Evolutionary conservation across 2,888 invertebrate genomes (phyloP).

Genomic region (Coelogynopora nodosa): DNA sequence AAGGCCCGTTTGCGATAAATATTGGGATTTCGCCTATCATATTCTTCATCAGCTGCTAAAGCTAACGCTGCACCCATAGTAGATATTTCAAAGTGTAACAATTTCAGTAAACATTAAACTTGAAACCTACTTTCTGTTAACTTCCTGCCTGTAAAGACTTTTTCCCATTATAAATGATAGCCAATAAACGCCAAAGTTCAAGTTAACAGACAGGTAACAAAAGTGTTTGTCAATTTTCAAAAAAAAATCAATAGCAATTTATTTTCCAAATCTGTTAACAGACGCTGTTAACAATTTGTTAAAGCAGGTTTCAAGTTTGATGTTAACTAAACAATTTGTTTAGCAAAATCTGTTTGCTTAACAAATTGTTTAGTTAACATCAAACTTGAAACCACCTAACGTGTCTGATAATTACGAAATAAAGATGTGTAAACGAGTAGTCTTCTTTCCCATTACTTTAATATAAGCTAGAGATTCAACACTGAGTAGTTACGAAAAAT

Average conservation of each 20-base stretch:
- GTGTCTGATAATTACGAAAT: no score
- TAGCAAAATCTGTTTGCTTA: neutral
- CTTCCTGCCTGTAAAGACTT: conserved; percentile 24
- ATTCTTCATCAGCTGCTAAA: neutral
- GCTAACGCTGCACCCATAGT: conserved; percentile 18
- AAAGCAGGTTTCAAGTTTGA: neutral
- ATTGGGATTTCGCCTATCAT: neutral
- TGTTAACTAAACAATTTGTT: neutral
- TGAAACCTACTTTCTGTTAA: conserved; percentile 7
- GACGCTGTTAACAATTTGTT: neutral
- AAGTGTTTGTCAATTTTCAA: neutral
- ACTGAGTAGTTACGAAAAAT: no score
- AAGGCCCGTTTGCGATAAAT: neutral
- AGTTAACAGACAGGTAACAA: conserved; percentile 14
- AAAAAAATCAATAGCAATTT: neutral
- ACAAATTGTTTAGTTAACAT: neutral
- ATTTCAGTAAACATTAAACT: neutral
- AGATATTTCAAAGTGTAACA: neutral
- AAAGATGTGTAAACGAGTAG: no score
- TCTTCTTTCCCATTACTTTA: no score
- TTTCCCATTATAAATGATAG: neutral
- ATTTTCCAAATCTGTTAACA: neutral
- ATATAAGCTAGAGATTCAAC: no score
- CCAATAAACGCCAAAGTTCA: conserved; percentile 5
- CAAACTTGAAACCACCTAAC: neutral